These are phyloP conservation scores for Lycophotia porphyrea DNA, from an alignment of 2,888 invertebrate genomes.

Conservation along the genomic window DNA sequence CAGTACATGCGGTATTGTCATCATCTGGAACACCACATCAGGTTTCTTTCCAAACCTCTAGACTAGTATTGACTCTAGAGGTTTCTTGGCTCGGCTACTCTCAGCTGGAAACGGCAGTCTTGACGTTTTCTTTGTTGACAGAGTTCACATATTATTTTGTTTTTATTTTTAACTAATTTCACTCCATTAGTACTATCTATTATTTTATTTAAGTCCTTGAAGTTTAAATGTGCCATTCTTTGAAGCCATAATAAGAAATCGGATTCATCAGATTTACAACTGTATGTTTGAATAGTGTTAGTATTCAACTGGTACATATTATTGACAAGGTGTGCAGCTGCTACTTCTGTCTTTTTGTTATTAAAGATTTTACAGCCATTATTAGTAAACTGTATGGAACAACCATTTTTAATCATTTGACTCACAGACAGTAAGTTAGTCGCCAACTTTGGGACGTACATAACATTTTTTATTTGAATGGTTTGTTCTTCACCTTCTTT, in stretches of 20 bases:
- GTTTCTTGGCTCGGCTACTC: not conserved
- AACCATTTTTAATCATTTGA: conserved; percentile 17
- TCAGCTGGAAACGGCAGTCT: too few relatives aligned
- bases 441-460: conserved; percentile 31
- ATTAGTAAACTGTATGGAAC: conserved; percentile 15
- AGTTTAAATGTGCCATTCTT: conserved; percentile 28
- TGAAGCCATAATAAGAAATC: conserved; percentile 22
- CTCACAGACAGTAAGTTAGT: conserved; percentile 32
- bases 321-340: conserved; percentile 10
- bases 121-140: conserved; percentile 18
- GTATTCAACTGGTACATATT: conserved; percentile 36
- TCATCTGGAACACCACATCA: not conserved
- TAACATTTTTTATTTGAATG: conserved; percentile 58
- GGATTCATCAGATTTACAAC: not conserved
- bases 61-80: conserved; percentile 5
- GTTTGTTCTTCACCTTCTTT: conserved; percentile 26
- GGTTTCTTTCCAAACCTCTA: conserved; percentile 13
- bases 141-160: not conserved
- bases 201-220: conserved; percentile 1
- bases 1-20: too few relatives aligned
- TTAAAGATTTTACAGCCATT: conserved; percentile 32
- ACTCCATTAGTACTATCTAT: not conserved
- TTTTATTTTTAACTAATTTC: not conserved
- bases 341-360: conserved; percentile 14
- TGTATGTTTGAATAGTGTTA: conserved; percentile 13